These are phyloP conservation scores for Bubo blakistoni DNA, from an alignment of 2,113 vertebrate genomes.

Conservation along the genomic window DNA sequence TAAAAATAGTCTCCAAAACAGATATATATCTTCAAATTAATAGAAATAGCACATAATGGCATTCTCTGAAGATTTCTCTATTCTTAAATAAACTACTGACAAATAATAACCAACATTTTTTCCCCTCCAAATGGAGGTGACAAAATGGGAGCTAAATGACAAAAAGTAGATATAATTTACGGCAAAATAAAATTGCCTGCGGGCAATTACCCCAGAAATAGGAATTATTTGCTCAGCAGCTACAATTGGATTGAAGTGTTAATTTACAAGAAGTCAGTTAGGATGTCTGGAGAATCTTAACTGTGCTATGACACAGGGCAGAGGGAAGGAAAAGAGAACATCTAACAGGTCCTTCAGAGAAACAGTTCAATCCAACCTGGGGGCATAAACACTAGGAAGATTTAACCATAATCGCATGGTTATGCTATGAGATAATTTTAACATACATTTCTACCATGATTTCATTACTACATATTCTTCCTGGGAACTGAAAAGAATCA, in stretches of 20 bases:
- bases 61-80: not conserved
- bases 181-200: not conserved
- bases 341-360: not conserved
- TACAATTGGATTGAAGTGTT: not conserved
- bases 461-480: not conserved
- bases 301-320: not conserved
- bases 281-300: not conserved
- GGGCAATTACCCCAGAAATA: not conserved
- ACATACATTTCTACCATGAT: not conserved
- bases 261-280: not conserved
- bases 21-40: not conserved
- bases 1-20: not conserved
- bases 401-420: not conserved
- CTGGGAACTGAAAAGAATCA: not conserved
- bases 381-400: not conserved
- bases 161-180: not conserved
- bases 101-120: not conserved
- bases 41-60: not conserved
- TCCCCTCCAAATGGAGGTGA: not conserved
- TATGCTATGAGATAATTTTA: not conserved
- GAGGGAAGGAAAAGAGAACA: not conserved
- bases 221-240: not conserved
- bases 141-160: not conserved
- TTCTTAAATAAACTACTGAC: not conserved
- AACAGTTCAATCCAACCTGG: not conserved